Evolutionary conservation across 53 echinoderm and acorn worm species (phyloP), one percentile per base, ranked within the genome.

Genomic region (Crossaster papposus): DNA sequence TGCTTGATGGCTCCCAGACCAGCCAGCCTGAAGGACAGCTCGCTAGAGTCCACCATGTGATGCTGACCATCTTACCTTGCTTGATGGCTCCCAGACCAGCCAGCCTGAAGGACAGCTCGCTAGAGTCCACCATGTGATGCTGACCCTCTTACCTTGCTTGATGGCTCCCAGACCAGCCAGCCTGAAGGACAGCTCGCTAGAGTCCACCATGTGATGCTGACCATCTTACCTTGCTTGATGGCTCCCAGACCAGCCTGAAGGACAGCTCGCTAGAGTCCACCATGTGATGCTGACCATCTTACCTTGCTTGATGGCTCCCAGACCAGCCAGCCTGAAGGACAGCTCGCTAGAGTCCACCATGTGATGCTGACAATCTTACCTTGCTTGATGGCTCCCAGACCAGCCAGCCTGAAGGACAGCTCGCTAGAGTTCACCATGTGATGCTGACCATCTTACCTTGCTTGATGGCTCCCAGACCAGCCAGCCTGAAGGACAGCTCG

Each of bases 361-460:
- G 64, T 98, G 98, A 81, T 98, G 95, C 33, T 94, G 94, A 9
- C 98, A 96, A 17, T 96, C 96, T 23, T 93, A 98, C 98, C 95
- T 91, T 98, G 93, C 54, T 85, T 91, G 31, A 94, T 78, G 26
- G 98, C 98, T 1, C 95, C 95, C 13, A 94, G 90, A 37, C 93
- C 98, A 64, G 98, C 96, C 54, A 96, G 85, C 79, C 92, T 91
- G 81, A 96, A 98, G 30, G 98, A 90, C 23, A 96, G 78, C 35
- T 98, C 98, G 89, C 98, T 98, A 8, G 98, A 98, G 89, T 98
- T 94, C 36, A 96, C 94, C 89, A 95, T 94, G 64, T 98, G 98
- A 81, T 98, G 95, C 33, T 94, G 94, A 9, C 98, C 98, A 68
- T 31, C 74, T 54, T 74, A 98, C 98, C 95, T 91, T 98, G 93